A percentile compares a stretch with the other conserved stretches of the same genome.
Evolutionary conservation across 1,140 invertebrate species (phyloP).

Genomic region (Diachasmimorpha longicaudata): DNA sequence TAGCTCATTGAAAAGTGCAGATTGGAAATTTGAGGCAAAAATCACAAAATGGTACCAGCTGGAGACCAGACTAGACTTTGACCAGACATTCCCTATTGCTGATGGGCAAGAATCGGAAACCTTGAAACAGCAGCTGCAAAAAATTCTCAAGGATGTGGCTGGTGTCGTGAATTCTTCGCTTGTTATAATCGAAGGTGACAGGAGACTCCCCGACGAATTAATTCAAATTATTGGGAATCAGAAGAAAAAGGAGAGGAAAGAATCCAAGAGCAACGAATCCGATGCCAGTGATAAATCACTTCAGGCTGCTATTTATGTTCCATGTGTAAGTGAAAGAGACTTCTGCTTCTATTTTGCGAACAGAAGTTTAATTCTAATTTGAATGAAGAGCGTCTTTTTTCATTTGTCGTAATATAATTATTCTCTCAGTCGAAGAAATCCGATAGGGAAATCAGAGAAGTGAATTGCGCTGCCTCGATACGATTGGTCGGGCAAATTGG

Average conservation of each 20-base stretch:
- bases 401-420: not conserved
- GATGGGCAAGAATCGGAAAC: slow-evolving; percentile 65
- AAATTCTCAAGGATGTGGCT: slow-evolving; percentile 47
- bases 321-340: slow-evolving; percentile 67
- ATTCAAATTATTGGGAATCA: slow-evolving; percentile 64
- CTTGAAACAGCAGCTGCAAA: slow-evolving; percentile 71
- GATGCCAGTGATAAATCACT: slow-evolving; percentile 52
- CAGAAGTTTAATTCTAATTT: not conserved
- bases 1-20: slow-evolving; percentile 63
- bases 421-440: slow-evolving; percentile 45
- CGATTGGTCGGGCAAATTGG: slow-evolving; percentile 70
- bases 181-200: slow-evolving; percentile 69
- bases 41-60: slow-evolving; percentile 72
- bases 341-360: not conserved
- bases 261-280: slow-evolving; percentile 47
- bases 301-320: slow-evolving; percentile 67
- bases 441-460: slow-evolving; percentile 51
- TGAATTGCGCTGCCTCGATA: slow-evolving; percentile 60
- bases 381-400: not conserved
- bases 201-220: slow-evolving; percentile 62
- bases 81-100: slow-evolving; percentile 69
- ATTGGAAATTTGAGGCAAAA: slow-evolving; percentile 71
- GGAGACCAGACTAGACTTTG: slow-evolving; percentile 73
- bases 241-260: slow-evolving; percentile 64
- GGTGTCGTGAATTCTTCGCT: slow-evolving; percentile 64